A percentile compares a stretch with the other conserved stretches of the same genome.
Evolutionary conservation across 2,888 invertebrate species (phyloP).

Genomic region (Parnassius apollo): DNA sequence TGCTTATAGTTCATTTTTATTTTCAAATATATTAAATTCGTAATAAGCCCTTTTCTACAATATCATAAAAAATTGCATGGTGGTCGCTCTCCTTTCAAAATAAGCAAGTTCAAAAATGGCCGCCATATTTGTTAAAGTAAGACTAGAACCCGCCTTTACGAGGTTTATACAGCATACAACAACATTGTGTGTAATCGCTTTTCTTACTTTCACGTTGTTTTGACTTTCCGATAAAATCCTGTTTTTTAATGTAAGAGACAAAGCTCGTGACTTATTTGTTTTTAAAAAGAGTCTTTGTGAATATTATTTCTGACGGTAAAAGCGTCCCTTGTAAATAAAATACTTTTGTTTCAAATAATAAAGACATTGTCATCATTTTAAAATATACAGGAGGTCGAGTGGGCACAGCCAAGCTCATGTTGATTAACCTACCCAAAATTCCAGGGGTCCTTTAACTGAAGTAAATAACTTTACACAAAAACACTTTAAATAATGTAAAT

Average conservation of each 20-base stretch:
- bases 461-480: no score
- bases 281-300: neutral
- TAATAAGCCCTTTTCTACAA: conserved; percentile 4
- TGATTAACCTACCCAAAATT: no score
- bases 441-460: no score
- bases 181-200: conserved; percentile 65
- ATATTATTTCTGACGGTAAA: no score
- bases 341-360: no score
- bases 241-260: conserved; percentile 4
- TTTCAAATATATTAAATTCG: no score
- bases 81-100: conserved; percentile 17
- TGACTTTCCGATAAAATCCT: conserved; percentile 42
- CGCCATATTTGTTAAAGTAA: conserved; percentile 54
- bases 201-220: conserved; percentile 53
- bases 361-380: no score
- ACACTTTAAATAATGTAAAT: no score
- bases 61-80: conserved; percentile 15
- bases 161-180: conserved; percentile 62
- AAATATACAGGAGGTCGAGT: no score
- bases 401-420: no score
- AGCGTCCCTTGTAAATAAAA: no score
- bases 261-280: neutral
- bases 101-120: conserved; percentile 28
- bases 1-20: no score
- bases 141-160: conserved; percentile 49